A percentile compares a stretch with the other conserved stretches of the same genome.
phyloP scores from a whole-genome alignment of 1,140 invertebrate species.

The Capitella teleta region DNA sequence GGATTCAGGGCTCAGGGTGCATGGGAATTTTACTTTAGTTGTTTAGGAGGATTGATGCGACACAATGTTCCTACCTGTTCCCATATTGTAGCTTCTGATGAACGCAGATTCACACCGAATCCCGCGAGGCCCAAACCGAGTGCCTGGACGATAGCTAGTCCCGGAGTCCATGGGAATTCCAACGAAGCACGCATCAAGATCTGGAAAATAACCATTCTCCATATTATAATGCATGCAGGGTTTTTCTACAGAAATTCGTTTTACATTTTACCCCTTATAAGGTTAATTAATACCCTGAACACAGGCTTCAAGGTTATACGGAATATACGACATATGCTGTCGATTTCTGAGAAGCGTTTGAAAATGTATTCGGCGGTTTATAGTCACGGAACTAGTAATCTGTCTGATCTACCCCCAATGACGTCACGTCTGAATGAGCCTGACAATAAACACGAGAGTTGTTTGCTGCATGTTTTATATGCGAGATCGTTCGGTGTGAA shows the following conservation, averaged over 20 bases:
- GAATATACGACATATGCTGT: neutral
- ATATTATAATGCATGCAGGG: too few species aligned
- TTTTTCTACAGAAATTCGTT: too few species aligned
- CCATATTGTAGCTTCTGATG: conserved; percentile 23
- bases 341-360: neutral
- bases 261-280: neutral
- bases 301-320: neutral
- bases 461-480: too few species aligned
- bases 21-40: too few species aligned
- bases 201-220: conserved; percentile 18
- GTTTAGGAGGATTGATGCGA: too few species aligned
- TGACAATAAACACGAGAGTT: too few species aligned
- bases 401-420: too few species aligned
- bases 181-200: conserved; percentile 35
- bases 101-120: conserved; percentile 33
- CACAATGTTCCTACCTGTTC: conserved; percentile 33
- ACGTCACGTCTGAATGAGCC: too few species aligned
- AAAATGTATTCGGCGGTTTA: neutral
- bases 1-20: too few species aligned
- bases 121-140: conserved; percentile 33
- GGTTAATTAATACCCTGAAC: neutral
- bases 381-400: neutral
- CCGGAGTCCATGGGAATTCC: conserved; percentile 37
- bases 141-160: conserved; percentile 33
- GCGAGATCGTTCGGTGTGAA: too few species aligned